Evolutionary conservation across 2,888 invertebrate genomes (phyloP).

Genomic region (Cryptocephalus primarius): DNA sequence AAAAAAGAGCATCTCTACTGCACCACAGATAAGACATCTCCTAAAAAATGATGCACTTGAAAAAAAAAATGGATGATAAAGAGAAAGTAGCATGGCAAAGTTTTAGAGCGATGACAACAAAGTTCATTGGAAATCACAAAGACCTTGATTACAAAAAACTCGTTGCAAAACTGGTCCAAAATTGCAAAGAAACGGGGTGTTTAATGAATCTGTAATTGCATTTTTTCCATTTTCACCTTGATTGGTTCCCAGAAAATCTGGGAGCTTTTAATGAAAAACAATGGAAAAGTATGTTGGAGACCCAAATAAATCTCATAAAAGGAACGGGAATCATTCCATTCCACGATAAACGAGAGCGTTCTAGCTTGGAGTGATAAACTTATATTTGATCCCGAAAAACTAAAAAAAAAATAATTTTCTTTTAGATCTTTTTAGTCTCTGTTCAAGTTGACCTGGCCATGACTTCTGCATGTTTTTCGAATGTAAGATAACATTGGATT

Average conservation of each 20-base stretch:
- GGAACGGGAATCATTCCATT: not conserved
- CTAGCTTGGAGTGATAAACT: not conserved
- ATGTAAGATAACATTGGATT: no score
- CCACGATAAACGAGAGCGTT: no score
- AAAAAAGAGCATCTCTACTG: no score
- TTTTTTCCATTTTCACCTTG: not conserved
- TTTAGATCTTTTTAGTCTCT: no score
- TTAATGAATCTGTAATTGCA: not conserved
- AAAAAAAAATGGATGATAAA: not conserved
- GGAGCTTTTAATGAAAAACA: not conserved
- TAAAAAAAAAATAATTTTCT: no score
- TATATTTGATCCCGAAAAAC: no score
- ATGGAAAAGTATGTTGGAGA: not conserved
- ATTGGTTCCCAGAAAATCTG: not conserved
- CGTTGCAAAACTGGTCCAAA: not conserved
- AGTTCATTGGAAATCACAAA: not conserved
- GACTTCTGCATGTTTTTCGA: no score
- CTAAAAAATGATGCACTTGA: no score
- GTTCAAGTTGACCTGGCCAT: no score
- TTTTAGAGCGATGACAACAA: not conserved
- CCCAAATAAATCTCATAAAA: not conserved
- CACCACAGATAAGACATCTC: no score
- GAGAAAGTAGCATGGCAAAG: not conserved
- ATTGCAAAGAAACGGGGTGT: no score
- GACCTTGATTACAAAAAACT: not conserved